Evolutionary conservation across 2,113 vertebrate genomes (phyloP).

Genomic region (Ctenomys sociabilis): DNA sequence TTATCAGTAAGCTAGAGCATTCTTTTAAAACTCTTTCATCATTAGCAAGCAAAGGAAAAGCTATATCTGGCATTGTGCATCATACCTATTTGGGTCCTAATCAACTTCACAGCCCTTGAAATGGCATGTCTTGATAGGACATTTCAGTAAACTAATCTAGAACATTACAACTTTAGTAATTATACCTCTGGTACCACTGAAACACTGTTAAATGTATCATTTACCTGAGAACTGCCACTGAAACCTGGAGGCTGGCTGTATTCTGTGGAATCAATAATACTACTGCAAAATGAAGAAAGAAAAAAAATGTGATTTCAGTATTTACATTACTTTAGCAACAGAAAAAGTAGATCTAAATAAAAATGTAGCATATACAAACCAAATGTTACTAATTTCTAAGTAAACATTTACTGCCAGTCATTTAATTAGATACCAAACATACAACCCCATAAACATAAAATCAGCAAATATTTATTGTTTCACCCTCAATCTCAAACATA

Average conservation of each 20-base stretch:
- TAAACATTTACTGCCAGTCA: conserved; percentile 40
- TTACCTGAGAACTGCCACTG: conserved; percentile 94
- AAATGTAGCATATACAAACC: conserved; percentile 50
- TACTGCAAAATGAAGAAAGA: conserved; percentile 89
- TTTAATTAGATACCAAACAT: conserved; percentile 23
- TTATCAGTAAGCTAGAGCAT: neutral
- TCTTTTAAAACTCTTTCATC: neutral
- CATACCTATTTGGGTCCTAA: neutral
- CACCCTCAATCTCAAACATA: neutral
- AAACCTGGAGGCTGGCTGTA: conserved; percentile 96
- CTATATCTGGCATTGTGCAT: neutral
- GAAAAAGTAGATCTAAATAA: conserved; percentile 61
- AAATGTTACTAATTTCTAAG: conserved; percentile 33
- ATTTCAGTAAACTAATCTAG: neutral
- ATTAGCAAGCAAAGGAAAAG: neutral
- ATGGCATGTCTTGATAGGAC: neutral
- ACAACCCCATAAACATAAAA: neutral
- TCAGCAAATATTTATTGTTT: neutral
- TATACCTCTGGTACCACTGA: neutral
- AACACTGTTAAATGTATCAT: neutral
- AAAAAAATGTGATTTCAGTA: conserved; percentile 77
- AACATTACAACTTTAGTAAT: neutral
- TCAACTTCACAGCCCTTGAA: neutral
- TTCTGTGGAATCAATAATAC: conserved; percentile 96
- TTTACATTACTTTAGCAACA: conserved; percentile 60